Base-by-base conservation (phyloP, 1,140 invertebrate species). In the Leptopilina clavipes region DNA sequence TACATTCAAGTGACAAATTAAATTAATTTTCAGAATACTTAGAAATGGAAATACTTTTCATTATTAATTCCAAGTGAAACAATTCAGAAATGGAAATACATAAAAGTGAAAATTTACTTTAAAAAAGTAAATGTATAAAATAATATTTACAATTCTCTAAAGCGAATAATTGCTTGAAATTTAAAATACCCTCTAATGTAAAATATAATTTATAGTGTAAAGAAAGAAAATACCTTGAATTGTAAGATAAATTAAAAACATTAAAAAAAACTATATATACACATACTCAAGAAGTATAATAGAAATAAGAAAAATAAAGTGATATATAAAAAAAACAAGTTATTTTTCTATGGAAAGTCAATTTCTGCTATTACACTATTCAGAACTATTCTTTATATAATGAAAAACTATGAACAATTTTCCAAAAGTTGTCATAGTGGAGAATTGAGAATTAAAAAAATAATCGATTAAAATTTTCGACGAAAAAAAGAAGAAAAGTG, bases 311-410 rank as follows among this genome's bases (percentile, higher is more conserved):
- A 65, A 19, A 17, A 19, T 19, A 18, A 65, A 65, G 59, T 65
- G 22, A 65, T 65, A 65, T 65, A 25, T 12, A 65, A 6, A 31
- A n/a, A 65, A 25, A 65, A 8, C 12, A 65, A 25, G 5, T 65
- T 65, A 65, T 65, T 65, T 65, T 65, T 65, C 59, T 65, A 65
- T 22, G 59, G 59, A 65, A 65, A 37, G 14, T 65, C 59, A 31
- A 65, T 65, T 65, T 65, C 59, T 65, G 59, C 59, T 65, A 65
- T 65, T 31, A 65, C 12, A 65, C 22, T 25, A 59, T 59, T 59
- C 56, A 59, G 56, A 59, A 65, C 25, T 65, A 65, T 65, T 65
- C 59, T 65, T 65, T 65, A 65, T 65, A 65, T 65, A 65, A 37
- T 31, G 25, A 31, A 65, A 14, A 14, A 65, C 37, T 65, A 65